Evolutionary conservation across 1,140 invertebrate genomes (phyloP).

Genomic region (Philotrypesis tridentata): DNA sequence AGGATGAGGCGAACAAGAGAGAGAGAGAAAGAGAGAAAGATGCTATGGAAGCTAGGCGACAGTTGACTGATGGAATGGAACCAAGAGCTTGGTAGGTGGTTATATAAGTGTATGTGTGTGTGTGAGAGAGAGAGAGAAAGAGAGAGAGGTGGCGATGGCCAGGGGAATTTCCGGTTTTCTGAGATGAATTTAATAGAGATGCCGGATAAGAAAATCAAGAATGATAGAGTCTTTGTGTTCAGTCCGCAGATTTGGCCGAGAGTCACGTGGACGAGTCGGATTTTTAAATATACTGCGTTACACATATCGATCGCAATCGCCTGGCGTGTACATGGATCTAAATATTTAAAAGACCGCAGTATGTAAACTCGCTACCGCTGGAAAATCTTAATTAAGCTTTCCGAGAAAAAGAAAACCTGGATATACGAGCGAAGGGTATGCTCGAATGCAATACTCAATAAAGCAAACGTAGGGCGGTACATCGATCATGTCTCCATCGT

Average conservation of each 20-base stretch:
- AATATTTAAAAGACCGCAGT: too few species aligned
- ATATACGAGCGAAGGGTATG: too few species aligned
- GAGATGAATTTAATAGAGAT: slow-evolving; percentile 12
- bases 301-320: too few species aligned
- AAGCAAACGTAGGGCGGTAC: not conserved
- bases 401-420: too few species aligned
- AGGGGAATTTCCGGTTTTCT: not conserved
- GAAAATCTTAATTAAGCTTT: too few species aligned
- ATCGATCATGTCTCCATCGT: slow-evolving; percentile 12
- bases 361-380: too few species aligned
- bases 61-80: slow-evolving; percentile 23
- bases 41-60: not conserved
- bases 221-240: not conserved
- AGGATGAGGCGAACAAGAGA: not conserved
- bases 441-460: not conserved
- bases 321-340: too few species aligned
- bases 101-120: not conserved
- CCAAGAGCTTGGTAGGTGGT: not conserved
- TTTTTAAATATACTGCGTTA: too few species aligned
- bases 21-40: not conserved
- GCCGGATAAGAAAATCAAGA: not conserved
- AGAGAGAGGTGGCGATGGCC: not conserved
- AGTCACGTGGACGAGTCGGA: not conserved
- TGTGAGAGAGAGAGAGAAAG: too few species aligned
- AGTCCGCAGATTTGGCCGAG: not conserved